These are phyloP conservation scores for Phasianus colchicus DNA, from an alignment of 2,113 vertebrate species.

Conservation along the genomic window DNA sequence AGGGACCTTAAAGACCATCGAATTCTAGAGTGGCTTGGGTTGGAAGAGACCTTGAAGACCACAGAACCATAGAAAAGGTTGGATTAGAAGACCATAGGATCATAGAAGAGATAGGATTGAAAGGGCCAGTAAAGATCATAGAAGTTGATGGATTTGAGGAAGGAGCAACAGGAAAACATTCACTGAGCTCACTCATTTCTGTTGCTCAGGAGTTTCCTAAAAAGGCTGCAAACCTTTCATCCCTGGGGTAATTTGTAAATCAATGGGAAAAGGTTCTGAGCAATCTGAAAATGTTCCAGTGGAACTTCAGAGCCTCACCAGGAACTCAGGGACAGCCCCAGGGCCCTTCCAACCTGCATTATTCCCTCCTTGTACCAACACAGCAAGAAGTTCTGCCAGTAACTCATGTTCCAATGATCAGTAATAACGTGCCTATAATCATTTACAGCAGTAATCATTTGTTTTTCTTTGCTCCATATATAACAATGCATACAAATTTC, in stretches of 20 bases:
- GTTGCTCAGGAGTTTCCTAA: neutral
- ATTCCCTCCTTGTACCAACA: neutral
- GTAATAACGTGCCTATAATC: neutral
- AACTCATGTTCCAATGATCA: neutral
- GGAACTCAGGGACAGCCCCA: neutral
- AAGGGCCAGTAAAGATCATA: neutral
- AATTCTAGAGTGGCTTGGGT: too few species aligned
- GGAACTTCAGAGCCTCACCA: neutral
- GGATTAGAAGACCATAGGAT: neutral
- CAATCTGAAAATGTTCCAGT: neutral
- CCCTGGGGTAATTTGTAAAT: neutral
- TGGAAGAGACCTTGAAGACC: neutral
- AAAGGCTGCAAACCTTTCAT: accelerated
- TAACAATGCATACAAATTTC: neutral
- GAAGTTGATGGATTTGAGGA: neutral
- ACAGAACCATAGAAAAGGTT: neutral
- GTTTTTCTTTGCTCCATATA: neutral
- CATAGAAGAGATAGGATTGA: neutral
- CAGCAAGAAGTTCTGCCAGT: neutral
- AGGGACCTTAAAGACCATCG: neutral
- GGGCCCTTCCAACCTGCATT: neutral
- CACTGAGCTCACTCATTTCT: neutral
- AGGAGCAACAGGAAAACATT: neutral
- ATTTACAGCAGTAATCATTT: accelerated
- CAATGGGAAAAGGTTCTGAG: neutral